Conservation (phyloP, 2,888 invertebrate genomes). For the Drepanosiphum platanoidis region DNA sequence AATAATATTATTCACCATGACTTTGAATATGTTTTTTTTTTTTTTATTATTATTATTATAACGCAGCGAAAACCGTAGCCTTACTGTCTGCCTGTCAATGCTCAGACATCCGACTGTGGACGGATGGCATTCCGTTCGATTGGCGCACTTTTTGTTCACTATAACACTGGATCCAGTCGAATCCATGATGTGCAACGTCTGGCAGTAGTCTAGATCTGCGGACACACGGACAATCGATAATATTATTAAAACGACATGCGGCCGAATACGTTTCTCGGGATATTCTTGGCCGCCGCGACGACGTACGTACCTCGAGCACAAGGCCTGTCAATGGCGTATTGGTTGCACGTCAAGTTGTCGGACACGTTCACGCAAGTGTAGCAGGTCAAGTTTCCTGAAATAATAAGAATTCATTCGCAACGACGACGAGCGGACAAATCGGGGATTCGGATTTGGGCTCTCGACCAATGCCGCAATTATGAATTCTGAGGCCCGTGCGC, state of each 20-base stretch:
- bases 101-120: constrained; percentile 73
- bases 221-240: background rate
- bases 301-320: constrained; percentile 69
- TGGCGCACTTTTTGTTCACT: constrained; percentile 75
- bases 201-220: constrained; percentile 73
- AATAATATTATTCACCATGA: too few relatives aligned
- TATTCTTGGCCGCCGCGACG: background rate
- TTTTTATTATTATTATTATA: too few relatives aligned
- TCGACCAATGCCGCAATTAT: too few relatives aligned
- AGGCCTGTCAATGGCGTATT: constrained; percentile 74
- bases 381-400: constrained; percentile 68
- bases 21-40: too few relatives aligned
- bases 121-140: constrained; percentile 72
- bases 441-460: too few relatives aligned
- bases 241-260: background rate
- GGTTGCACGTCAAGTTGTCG: constrained; percentile 74
- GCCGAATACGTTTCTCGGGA: background rate
- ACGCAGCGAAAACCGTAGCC: too few relatives aligned
- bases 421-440: too few relatives aligned
- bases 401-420: constrained; percentile 28
- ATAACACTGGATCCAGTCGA: constrained; percentile 73
- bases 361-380: constrained; percentile 75
- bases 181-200: constrained; percentile 74
- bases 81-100: constrained; percentile 73
- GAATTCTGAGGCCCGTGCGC: too few relatives aligned